Evolutionary conservation across 2,888 invertebrate genomes (phyloP).

Genomic region (Parnassius apollo): DNA sequence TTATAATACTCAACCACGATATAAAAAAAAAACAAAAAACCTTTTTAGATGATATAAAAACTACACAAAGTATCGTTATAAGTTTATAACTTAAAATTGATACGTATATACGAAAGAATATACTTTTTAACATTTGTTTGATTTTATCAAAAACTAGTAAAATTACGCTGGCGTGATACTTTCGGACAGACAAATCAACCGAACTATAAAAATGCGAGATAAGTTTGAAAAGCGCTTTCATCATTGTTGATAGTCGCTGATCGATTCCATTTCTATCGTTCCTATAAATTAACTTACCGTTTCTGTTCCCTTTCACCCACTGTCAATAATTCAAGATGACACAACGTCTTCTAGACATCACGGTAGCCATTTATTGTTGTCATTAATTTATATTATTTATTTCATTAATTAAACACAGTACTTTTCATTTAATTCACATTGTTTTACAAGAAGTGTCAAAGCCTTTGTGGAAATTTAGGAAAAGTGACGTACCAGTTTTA

Average conservation of each 20-base stretch:
- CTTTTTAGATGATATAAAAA: too few relatives aligned
- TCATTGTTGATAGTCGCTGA: constrained; percentile 17
- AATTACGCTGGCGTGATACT: too few relatives aligned
- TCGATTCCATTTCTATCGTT: constrained; percentile 34
- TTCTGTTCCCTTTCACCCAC: constrained; percentile 51
- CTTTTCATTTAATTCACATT: background rate
- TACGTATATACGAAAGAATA: too few relatives aligned
- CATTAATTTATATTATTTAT: constrained; percentile 11
- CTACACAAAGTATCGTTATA: too few relatives aligned
- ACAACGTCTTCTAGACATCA: constrained; percentile 56
- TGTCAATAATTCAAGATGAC: constrained; percentile 65
- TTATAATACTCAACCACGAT: too few relatives aligned
- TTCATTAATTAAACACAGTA: constrained; percentile 6
- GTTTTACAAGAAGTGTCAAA: constrained; percentile 7
- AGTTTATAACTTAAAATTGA: too few relatives aligned
- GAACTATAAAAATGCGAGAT: too few relatives aligned
- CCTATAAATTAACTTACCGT: constrained; percentile 69
- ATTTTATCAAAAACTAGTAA: too few relatives aligned
- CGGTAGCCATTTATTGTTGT: constrained; percentile 46
- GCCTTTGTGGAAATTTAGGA: constrained; percentile 11
- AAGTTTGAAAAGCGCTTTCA: constrained; percentile 20
- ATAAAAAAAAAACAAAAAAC: too few relatives aligned
- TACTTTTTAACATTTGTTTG: too few relatives aligned
- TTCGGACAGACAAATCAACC: too few relatives aligned
- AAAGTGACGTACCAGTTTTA: constrained; percentile 20